Evolutionary conservation across 2,113 vertebrate species (phyloP).

Genomic region (Brienomyrus longianalis): DNA sequence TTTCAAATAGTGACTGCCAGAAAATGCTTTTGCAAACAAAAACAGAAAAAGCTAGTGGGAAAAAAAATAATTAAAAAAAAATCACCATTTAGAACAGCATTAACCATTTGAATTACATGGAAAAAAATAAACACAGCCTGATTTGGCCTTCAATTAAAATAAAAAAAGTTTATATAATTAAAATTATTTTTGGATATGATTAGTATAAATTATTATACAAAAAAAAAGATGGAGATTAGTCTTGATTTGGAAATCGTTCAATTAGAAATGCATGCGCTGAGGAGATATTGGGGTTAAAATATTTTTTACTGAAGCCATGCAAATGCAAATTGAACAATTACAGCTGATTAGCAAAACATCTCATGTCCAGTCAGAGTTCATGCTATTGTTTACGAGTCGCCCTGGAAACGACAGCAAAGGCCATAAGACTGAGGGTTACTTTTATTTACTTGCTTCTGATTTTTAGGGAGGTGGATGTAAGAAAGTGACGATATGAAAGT

Average conservation of each 20-base stretch:
- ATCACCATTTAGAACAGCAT: background rate
- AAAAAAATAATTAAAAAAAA: background rate
- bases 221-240: background rate
- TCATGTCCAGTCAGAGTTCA: conserved; percentile 2
- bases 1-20: background rate
- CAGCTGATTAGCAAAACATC: background rate
- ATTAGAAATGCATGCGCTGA: background rate
- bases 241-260: background rate
- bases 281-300: background rate
- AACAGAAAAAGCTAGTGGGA: background rate
- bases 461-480: background rate
- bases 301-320: background rate
- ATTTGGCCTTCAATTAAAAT: background rate
- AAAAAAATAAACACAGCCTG: background rate
- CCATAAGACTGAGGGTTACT: background rate
- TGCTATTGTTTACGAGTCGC: background rate
- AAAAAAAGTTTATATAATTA: background rate
- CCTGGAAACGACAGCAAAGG: background rate
- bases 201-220: background rate
- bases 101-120: background rate
- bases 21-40: background rate
- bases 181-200: background rate
- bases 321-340: background rate
- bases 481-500: background rate
- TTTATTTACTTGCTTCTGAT: background rate